Evolutionary conservation across 2,888 invertebrate genomes (phyloP).

Genomic region (Drosophila borealis): DNA sequence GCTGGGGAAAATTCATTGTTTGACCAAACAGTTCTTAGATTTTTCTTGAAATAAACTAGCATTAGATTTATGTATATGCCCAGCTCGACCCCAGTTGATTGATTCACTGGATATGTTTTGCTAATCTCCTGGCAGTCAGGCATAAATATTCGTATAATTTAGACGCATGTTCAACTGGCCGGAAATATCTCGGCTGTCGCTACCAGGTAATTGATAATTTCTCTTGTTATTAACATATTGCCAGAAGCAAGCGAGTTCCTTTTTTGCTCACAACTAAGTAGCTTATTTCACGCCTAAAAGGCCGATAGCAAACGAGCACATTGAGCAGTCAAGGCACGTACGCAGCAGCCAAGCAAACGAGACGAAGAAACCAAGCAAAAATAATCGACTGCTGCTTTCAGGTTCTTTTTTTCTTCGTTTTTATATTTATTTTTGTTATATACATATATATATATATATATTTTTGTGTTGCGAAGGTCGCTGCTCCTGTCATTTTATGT

Average conservation of each 20-base stretch:
- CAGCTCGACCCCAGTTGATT: neutral
- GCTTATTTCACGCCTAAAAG: conserved; percentile 63
- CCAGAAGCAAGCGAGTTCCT: conserved; percentile 20
- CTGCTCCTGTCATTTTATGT: conserved; percentile 65
- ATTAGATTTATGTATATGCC: no score
- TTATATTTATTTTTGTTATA: conserved; percentile 6
- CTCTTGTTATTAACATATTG: conserved; percentile 64
- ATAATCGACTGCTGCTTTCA: conserved; percentile 55
- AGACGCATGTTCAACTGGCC: conserved; percentile 32
- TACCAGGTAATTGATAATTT: conserved; percentile 66
- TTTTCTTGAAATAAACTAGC: neutral
- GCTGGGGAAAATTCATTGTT: no score
- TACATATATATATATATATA: neutral
- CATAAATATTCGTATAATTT: conserved; percentile 25
- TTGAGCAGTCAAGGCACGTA: conserved; percentile 57
- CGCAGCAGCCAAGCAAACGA: conserved; percentile 33
- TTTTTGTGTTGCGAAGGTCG: conserved; percentile 48
- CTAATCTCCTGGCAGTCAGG: conserved; percentile 16
- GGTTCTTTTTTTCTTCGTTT: conserved; percentile 1
- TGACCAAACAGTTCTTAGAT: neutral
- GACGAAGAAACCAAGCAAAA: conserved; percentile 34
- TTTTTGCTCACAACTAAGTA: conserved; percentile 45
- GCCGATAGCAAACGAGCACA: conserved; percentile 21
- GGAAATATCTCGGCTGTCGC: conserved; percentile 41
- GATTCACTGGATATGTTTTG: conserved; percentile 2